Evolutionary conservation across 1,140 invertebrate genomes (phyloP), one percentile per base, ranked within the genome.

Genomic region (Philaenus spumarius): DNA sequence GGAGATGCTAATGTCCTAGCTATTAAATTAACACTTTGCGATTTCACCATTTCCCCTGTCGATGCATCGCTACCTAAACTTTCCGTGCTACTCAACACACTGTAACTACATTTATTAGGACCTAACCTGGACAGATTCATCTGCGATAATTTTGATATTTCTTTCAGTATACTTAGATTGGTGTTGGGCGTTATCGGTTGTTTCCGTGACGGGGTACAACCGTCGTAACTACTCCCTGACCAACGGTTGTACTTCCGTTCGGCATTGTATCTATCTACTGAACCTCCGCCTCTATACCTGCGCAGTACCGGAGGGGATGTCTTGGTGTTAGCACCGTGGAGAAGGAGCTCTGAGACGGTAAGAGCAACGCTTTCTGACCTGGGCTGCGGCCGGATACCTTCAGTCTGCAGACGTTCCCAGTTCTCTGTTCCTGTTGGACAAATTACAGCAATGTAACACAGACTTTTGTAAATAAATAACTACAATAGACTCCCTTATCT

Each of bases 381-480:
- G 0, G 89, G 81, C 23, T 84, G 82, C 0, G 89, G 89, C 69
- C 83, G 83, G 9, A 82, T 75, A 5, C 85, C 82, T 17, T 78
- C 75, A 2, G 85, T 80, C n/a, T 75, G 68, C 19, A 92, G 74
- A 60, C 82, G 81, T 64, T 92, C 87, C 88, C 89, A 92, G 0
- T 77, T 80, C 71, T 90, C 86, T 1, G 82, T 83, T 7, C 76
- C 89, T 91, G 71, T 7, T 71, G 72, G 57, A 26, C 54, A 65
- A 35, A 54, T 11, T 14, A 9, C 12, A 30, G 15, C 5, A n/a
- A 20, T 22, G 9, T 53, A 45, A 45, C n/a, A n/a, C 9, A 37
- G 35, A 11, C 35, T 37, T 37, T 11, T 37, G 35, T 37, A 37
- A 37, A 37, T 37, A 37, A 37, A n/a, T n/a, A n/a, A n/a, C n/a